Percentiles rank a stretch among this genome's conserved stretches.
phyloP scores from a whole-genome alignment of 2,113 vertebrate genomes.

The Chelonoidis abingdonii region DNA sequence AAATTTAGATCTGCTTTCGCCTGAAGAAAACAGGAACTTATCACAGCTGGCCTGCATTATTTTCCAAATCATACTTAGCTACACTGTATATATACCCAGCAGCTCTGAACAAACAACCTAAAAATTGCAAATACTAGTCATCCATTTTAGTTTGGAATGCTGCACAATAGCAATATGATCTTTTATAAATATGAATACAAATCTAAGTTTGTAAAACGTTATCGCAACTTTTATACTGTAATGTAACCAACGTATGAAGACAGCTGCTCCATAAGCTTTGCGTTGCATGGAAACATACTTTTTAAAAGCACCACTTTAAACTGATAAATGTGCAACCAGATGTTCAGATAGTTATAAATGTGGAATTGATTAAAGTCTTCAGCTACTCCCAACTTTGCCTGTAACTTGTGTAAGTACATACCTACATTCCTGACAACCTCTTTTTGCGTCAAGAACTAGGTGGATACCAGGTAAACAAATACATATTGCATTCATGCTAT shows the following conservation, averaged over 20 bases:
- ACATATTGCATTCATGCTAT: not conserved
- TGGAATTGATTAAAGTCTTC: slow-evolving; percentile 51
- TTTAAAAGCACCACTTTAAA: slow-evolving; percentile 33
- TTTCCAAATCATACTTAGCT: not conserved
- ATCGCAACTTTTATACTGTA: slow-evolving; percentile 28
- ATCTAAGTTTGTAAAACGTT: slow-evolving; percentile 54
- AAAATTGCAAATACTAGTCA: slow-evolving; percentile 11
- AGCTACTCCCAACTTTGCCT: not conserved
- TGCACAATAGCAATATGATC: slow-evolving; percentile 6
- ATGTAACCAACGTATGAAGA: not conserved
- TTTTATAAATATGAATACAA: slow-evolving; percentile 63
- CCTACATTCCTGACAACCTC: accelerated
- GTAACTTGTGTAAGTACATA: not conserved
- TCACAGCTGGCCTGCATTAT: slow-evolving; percentile 29
- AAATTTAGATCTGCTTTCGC: slow-evolving; percentile 36
- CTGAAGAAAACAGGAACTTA: slow-evolving; percentile 54
- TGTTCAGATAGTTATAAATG: slow-evolving; percentile 30
- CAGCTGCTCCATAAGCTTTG: slow-evolving; percentile 30
- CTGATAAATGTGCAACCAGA: slow-evolving; percentile 32
- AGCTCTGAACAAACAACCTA: slow-evolving; percentile 24
- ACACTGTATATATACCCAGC: not conserved
- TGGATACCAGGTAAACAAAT: not conserved
- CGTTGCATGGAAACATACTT: not conserved
- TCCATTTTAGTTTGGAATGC: slow-evolving; percentile 36
- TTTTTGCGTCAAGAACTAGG: not conserved